Conservation (phyloP, 2,113 vertebrate species). For the Otus sunia region DNA sequence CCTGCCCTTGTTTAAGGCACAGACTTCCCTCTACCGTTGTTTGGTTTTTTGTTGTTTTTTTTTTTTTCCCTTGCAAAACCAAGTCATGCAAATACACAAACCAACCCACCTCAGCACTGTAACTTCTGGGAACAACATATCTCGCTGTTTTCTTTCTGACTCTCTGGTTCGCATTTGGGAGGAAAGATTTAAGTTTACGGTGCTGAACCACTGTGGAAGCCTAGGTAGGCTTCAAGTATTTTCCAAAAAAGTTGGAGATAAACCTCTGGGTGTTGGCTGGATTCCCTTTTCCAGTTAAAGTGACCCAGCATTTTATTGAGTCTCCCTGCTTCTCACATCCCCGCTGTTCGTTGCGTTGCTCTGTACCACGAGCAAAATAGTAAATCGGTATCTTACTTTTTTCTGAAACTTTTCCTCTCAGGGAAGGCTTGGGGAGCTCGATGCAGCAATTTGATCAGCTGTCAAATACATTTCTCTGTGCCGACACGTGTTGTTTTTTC, state of each 20-base stretch:
- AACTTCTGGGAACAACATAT: not conserved
- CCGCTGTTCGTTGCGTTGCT: not conserved
- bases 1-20: not conserved
- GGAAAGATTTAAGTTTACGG: not conserved
- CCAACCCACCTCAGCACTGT: not conserved
- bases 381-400: accelerated
- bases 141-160: not conserved
- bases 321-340: not conserved
- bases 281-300: not conserved
- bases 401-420: not conserved
- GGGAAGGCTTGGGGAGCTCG: not conserved
- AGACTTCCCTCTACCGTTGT: not conserved
- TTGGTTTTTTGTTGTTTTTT: not conserved
- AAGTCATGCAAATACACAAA: not conserved
- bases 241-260: not conserved
- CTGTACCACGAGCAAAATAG: not conserved
- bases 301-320: not conserved
- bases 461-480: too few species aligned
- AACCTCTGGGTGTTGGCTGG: not conserved
- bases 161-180: not conserved
- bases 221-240: not conserved
- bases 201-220: not conserved
- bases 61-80: not conserved
- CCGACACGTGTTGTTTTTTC: not conserved
- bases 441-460: not conserved